Evolutionary conservation across 2,797 vertebrate genomes (phyloP).

Genomic region (Anguilla obscura): DNA sequence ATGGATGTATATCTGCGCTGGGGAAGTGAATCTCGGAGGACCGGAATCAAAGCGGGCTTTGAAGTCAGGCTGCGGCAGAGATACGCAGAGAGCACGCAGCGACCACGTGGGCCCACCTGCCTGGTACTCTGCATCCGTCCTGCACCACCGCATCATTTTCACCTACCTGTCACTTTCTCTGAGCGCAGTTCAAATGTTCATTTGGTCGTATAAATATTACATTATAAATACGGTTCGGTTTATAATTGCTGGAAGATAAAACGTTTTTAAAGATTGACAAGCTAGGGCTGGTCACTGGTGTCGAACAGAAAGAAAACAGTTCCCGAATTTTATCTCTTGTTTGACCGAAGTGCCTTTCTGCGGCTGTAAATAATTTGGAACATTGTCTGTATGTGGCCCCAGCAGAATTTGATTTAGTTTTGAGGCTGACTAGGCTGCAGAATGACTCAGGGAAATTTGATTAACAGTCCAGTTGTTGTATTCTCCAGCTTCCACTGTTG

Average conservation of each 20-base stretch:
- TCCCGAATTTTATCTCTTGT: background rate
- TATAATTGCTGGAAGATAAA: background rate
- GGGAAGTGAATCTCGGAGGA: constrained; percentile 51
- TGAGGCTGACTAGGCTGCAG: background rate
- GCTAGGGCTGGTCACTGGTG: background rate
- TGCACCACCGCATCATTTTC: background rate
- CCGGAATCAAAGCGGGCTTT: constrained; percentile 68
- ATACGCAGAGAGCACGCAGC: background rate
- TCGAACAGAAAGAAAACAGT: background rate
- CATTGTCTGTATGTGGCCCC: background rate
- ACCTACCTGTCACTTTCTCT: background rate
- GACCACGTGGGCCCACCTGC: background rate
- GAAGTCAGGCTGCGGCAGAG: constrained; percentile 58
- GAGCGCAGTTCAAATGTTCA: background rate
- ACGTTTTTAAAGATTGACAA: background rate
- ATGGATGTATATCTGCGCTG: constrained; percentile 60
- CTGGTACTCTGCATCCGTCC: background rate
- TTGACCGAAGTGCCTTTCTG: background rate
- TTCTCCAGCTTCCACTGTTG: background rate
- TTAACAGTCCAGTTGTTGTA: background rate
- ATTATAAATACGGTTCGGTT: background rate
- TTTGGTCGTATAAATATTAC: too few species aligned
- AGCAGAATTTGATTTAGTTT: background rate
- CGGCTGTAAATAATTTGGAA: background rate
- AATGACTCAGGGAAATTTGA: background rate